Evolutionary conservation across 2,113 vertebrate genomes (phyloP).

Genomic region (Tapirus terrestris): DNA sequence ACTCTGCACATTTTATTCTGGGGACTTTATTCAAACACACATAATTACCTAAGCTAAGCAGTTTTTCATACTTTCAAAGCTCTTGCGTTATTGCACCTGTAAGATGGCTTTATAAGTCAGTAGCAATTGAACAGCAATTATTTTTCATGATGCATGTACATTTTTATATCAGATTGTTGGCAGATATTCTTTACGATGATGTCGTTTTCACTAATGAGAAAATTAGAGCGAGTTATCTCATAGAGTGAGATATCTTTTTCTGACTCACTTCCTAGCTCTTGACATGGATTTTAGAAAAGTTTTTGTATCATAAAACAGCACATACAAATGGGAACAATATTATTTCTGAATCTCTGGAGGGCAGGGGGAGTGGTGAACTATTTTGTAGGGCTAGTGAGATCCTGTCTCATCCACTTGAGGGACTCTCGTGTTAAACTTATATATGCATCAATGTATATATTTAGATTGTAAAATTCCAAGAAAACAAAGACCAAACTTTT

Average conservation of each 20-base stretch:
- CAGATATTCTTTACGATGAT: constrained; percentile 86
- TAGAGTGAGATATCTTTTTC: constrained; percentile 81
- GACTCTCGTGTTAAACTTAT: background rate
- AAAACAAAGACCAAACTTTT: background rate
- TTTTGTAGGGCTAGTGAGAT: background rate
- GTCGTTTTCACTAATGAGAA: constrained; percentile 87
- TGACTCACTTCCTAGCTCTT: constrained; percentile 83
- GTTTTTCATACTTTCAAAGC: constrained; percentile 83
- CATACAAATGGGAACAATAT: constrained; percentile 64
- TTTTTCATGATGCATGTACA: constrained; percentile 87
- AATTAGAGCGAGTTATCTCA: constrained; percentile 86
- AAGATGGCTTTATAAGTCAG: constrained; percentile 85
- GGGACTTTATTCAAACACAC: constrained; percentile 78
- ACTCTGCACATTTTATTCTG: constrained; percentile 75
- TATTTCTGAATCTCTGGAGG: constrained; percentile 52
- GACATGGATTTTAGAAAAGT: constrained; percentile 79
- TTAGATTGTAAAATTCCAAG: background rate
- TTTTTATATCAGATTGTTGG: constrained; percentile 87
- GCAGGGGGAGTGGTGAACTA: background rate
- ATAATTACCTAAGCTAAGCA: constrained; percentile 85
- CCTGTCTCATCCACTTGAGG: background rate
- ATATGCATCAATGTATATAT: background rate
- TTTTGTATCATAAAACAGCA: constrained; percentile 73
- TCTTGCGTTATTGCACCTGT: constrained; percentile 86
- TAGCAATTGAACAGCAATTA: constrained; percentile 88